These are phyloP conservation scores for Eudemis profundana DNA, from an alignment of 2,888 invertebrate genomes.

Conservation along the genomic window DNA sequence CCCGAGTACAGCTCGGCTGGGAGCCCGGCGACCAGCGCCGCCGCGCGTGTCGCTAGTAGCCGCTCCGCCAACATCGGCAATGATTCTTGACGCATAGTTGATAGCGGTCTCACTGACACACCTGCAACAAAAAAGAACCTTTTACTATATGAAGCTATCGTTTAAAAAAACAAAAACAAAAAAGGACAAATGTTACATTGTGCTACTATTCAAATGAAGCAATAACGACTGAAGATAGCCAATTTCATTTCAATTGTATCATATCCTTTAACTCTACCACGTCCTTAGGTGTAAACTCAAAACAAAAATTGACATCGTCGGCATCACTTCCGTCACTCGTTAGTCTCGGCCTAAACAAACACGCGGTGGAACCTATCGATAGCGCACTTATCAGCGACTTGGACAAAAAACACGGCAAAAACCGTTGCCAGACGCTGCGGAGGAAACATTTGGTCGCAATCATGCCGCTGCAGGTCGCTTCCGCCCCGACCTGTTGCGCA, in stretches of 20 bases:
- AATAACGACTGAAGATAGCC: background rate
- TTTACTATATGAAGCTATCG: conserved; percentile 4
- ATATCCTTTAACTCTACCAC: conserved; percentile 11
- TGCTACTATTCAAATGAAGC: too few relatives aligned
- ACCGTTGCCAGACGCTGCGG: conserved; percentile 72
- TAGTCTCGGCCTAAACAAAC: conserved; percentile 79
- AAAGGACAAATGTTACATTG: background rate
- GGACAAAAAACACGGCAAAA: conserved; percentile 79
- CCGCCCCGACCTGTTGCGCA: conserved; percentile 85
- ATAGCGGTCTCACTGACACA: conserved; percentile 81
- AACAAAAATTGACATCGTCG: conserved; percentile 42
- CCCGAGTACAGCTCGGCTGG: conserved; percentile 88
- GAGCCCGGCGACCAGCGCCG: conserved; percentile 82
- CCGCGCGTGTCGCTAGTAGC: conserved; percentile 83
- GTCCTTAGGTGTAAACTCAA: conserved; percentile 30
- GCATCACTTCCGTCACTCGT: conserved; percentile 76
- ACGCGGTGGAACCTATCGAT: conserved; percentile 79
- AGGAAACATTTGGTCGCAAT: conserved; percentile 85
- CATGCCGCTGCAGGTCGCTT: conserved; percentile 82
- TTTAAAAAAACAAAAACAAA: background rate
- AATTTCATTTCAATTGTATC: conserved; percentile 2
- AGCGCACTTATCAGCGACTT: conserved; percentile 79
- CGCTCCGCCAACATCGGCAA: conserved; percentile 81
- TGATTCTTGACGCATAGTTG: conserved; percentile 81
- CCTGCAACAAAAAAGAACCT: conserved; percentile 57